Evolutionary conservation across 2,888 invertebrate genomes (phyloP).

Genomic region (Argyresthia goedartella): DNA sequence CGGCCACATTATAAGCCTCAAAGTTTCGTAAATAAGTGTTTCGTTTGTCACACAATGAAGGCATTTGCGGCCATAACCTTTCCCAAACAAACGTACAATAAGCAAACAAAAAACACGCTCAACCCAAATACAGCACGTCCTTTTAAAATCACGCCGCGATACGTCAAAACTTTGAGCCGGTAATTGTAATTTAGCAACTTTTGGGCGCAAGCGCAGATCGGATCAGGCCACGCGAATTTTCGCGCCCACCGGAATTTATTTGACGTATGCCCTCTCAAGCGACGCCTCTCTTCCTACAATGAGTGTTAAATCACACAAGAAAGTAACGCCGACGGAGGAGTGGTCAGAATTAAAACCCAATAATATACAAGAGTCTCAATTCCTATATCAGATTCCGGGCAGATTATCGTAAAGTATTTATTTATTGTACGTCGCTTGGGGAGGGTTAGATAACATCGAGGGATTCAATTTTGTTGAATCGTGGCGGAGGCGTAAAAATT

Average conservation of each 20-base stretch:
- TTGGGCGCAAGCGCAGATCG: not conserved
- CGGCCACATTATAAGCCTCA: too few species aligned
- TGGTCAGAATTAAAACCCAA: slow-evolving; percentile 63
- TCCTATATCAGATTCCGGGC: slow-evolving; percentile 43
- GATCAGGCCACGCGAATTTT: slow-evolving; percentile 13
- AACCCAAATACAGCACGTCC: slow-evolving; percentile 10
- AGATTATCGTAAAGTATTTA: slow-evolving; percentile 69
- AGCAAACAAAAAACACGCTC: not conserved
- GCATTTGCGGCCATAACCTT: too few species aligned
- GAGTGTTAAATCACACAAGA: slow-evolving; percentile 58
- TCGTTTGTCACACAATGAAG: too few species aligned
- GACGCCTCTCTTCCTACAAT: slow-evolving; percentile 29
- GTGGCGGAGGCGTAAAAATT: slow-evolving; percentile 26
- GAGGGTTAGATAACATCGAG: slow-evolving; percentile 61
- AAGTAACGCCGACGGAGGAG: slow-evolving; percentile 56
- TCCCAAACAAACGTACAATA: not conserved
- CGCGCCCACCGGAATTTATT: slow-evolving; percentile 39
- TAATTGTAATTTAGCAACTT: slow-evolving; percentile 9
- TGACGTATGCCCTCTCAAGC: slow-evolving; percentile 22
- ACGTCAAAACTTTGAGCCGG: slow-evolving; percentile 5
- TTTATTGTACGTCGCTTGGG: slow-evolving; percentile 61
- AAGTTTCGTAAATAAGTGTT: too few species aligned
- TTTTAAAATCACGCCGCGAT: slow-evolving; percentile 3
- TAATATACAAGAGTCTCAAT: slow-evolving; percentile 38
- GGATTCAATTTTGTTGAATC: slow-evolving; percentile 65